A percentile compares a stretch with the other conserved stretches of the same genome.
Conservation (phyloP, 2,113 vertebrate genomes). For the Nibea albiflora region DNA sequence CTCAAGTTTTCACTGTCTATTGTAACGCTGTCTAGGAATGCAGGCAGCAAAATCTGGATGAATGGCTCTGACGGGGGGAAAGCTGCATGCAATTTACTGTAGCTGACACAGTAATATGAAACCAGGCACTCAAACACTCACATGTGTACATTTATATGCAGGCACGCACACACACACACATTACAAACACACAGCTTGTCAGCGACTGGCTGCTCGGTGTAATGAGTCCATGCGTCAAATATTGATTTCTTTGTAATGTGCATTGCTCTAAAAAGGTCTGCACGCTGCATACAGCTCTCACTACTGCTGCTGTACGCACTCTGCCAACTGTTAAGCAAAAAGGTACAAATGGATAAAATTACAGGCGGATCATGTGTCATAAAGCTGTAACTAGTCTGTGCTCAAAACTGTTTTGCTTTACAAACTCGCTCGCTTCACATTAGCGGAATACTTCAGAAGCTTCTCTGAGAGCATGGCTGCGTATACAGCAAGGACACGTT, state of each 20-base stretch:
- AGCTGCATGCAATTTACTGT: constrained; percentile 80
- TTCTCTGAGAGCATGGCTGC: background rate
- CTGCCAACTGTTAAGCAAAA: constrained; percentile 1
- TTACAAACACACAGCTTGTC: background rate
- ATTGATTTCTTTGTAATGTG: constrained; percentile 59
- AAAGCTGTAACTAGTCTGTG: background rate
- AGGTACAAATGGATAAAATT: background rate
- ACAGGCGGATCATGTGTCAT: background rate
- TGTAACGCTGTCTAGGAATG: constrained; percentile 73
- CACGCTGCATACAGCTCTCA: background rate
- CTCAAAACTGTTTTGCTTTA: constrained; percentile 4
- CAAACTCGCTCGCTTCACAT: background rate
- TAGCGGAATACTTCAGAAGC: background rate
- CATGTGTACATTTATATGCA: constrained; percentile 73
- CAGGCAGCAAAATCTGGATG: constrained; percentile 63
- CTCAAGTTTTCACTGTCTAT: constrained; percentile 72
- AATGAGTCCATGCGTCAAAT: constrained; percentile 41
- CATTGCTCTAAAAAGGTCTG: constrained; percentile 26
- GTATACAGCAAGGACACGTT: background rate
- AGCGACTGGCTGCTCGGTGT: constrained; percentile 15
- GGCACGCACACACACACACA: constrained; percentile 32
- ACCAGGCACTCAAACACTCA: constrained; percentile 65
- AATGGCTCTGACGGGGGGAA: constrained; percentile 67
- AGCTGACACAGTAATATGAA: constrained; percentile 77
- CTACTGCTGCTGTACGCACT: background rate